phyloP scores from a whole-genome alignment of 2,113 vertebrate genomes.

The Strix uralensis region DNA sequence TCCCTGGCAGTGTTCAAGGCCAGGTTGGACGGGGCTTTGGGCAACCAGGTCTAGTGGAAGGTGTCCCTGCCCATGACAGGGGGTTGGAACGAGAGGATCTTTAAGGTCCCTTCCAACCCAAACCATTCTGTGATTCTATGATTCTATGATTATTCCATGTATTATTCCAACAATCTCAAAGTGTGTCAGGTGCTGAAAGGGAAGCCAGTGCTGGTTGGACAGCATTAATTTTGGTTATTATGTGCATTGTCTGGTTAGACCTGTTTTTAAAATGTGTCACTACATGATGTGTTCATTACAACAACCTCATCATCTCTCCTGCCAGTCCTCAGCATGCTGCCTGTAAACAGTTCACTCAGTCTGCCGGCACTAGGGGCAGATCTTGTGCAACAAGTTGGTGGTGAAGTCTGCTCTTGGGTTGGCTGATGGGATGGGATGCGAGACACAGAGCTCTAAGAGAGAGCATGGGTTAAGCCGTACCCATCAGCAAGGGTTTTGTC shows the following conservation, averaged over 20 bases:
- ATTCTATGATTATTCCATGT: neutral
- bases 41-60: too few species aligned
- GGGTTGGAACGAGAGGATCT: too few species aligned
- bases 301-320: slow-evolving; percentile 8
- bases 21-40: too few species aligned
- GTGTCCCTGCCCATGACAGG: too few species aligned
- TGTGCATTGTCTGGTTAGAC: slow-evolving; percentile 54
- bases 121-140: too few species aligned
- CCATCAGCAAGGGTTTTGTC: neutral
- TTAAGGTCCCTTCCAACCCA: too few species aligned
- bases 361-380: neutral
- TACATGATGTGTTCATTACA: slow-evolving; percentile 33
- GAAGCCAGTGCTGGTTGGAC: slow-evolving; percentile 21
- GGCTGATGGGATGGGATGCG: fast-evolving
- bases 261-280: slow-evolving; percentile 62
- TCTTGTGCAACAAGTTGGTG: neutral
- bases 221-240: slow-evolving; percentile 37
- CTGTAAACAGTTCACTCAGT: neutral
- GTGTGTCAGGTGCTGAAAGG: slow-evolving; percentile 40
- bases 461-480: neutral
- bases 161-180: neutral
- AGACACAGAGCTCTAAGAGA: neutral
- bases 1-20: too few species aligned
- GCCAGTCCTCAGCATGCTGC: neutral
- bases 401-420: neutral